These are phyloP conservation scores for Hirudinaria manillensis DNA, from an alignment of 2,888 invertebrate species.

Conservation along the genomic window DNA sequence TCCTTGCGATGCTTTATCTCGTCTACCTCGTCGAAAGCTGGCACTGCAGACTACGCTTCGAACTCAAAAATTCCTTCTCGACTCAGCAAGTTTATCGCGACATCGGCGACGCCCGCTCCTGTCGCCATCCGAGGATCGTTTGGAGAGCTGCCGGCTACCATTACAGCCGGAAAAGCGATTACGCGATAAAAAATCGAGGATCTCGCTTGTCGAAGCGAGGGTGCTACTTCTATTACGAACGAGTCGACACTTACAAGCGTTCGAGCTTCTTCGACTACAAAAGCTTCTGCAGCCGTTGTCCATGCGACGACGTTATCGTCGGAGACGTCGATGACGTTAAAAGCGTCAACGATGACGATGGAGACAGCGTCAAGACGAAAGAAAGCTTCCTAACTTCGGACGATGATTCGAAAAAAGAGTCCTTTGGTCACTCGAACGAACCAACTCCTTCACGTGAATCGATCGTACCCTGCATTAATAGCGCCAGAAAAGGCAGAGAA, in stretches of 20 bases:
- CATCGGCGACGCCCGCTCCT: not conserved
- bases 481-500: not conserved
- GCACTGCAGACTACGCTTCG: slow-evolving; percentile 16
- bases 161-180: slow-evolving; percentile 25
- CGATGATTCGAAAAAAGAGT: not conserved
- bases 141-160: slow-evolving; percentile 25
- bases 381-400: not conserved
- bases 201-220: not conserved
- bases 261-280: slow-evolving; percentile 16
- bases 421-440: not conserved
- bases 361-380: not conserved
- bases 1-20: slow-evolving; percentile 22
- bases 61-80: not conserved
- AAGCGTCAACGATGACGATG: not conserved
- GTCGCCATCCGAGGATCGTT: not conserved
- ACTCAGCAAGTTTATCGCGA: not conserved
- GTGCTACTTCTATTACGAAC: slow-evolving; percentile 23
- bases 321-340: not conserved
- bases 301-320: not conserved
- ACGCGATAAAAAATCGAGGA: not conserved
- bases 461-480: not conserved
- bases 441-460: not conserved
- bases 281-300: not conserved
- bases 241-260: slow-evolving; percentile 4
- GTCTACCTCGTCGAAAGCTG: slow-evolving; percentile 26